phyloP scores from a whole-genome alignment of 2,888 invertebrate genomes.

The Pteria penguin region DNA sequence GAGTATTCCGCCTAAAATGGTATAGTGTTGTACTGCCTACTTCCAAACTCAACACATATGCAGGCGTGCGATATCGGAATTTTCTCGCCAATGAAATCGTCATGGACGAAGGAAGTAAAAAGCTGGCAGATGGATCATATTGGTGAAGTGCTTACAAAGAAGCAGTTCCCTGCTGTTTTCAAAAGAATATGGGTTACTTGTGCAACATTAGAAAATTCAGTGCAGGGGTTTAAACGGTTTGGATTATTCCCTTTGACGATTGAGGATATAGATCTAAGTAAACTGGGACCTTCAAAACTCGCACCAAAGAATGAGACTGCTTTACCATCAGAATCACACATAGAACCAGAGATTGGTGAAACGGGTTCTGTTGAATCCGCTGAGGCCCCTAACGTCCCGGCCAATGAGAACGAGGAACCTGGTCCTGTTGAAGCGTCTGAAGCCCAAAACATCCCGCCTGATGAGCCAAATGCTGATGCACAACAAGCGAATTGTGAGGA shows the following conservation, averaged over 20 bases:
- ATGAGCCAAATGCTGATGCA: too few relatives aligned
- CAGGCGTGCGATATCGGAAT: constrained; percentile 40
- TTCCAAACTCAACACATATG: constrained; percentile 40
- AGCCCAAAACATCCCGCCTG: too few relatives aligned
- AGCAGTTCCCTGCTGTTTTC: constrained; percentile 37
- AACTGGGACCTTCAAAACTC: constrained; percentile 1
- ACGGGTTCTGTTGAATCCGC: too few relatives aligned
- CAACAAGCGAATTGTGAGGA: too few relatives aligned
- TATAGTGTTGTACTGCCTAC: constrained; percentile 41
- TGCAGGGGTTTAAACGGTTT: constrained; percentile 32
- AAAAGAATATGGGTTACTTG: constrained; percentile 32
- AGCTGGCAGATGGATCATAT: constrained; percentile 42
- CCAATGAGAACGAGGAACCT: not conserved
- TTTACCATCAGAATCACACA: too few relatives aligned
- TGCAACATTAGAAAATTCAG: constrained; percentile 30
- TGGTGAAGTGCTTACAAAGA: constrained; percentile 37
- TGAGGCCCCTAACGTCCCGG: too few relatives aligned
- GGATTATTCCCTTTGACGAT: constrained; percentile 34
- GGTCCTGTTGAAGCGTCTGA: not conserved
- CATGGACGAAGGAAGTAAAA: constrained; percentile 41
- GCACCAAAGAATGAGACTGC: too few relatives aligned
- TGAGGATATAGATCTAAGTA: not conserved
- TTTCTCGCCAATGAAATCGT: constrained; percentile 36
- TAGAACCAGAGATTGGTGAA: too few relatives aligned
- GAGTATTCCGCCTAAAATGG: constrained; percentile 24